Evolutionary conservation across 2,797 vertebrate species (phyloP), one percentile per base, ranked within the genome.

Genomic region (Pseudopleuronectes americanus): DNA sequence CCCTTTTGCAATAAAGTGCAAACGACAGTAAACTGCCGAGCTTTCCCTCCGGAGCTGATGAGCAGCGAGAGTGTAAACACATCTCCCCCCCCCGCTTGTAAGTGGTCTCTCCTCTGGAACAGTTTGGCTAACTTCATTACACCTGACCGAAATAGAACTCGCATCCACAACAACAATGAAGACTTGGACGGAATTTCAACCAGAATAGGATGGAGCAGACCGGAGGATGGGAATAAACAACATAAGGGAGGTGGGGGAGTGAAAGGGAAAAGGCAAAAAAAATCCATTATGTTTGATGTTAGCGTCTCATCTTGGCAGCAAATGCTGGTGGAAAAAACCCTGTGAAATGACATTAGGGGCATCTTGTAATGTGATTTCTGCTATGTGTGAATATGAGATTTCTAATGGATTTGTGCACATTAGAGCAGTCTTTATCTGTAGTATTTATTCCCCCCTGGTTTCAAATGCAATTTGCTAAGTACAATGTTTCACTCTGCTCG

Each of bases 211-310:
- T 53, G 9, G 73, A 80, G 57, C 52, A 54, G 66, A 67, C 61
- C 47, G 36, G 24, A 64, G 60, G 64, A 77, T 62, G 47, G 64
- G 64, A 84, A 76, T 61, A 61, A 74, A 69, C 80, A 87, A 77
- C 78, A 74, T 58, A 68, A 59, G 80, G 74, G 74, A 79, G 68
- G 64, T 52, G 64, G 56, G 56, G 53, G 64, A 74, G 67, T 26
- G 57, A 63, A 58, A 49, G 76, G 76, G 71, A 71, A 82, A 84
- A 80, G 70, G 61, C 66, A 54, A 87, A 16, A 87, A 16, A 92
- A 94, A 94, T 93, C 92, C 91, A 95, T 95, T 95, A 92, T 91
- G 90, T 93, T 93, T 94, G 92, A 95, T 94, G 92, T 93, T 91
- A 66, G 85, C 75, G 87, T 91, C 88, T 92, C 87, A 77, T 85